Base-by-base conservation (phyloP, 2,113 vertebrate species). In the Eonycteris spelaea region DNA sequence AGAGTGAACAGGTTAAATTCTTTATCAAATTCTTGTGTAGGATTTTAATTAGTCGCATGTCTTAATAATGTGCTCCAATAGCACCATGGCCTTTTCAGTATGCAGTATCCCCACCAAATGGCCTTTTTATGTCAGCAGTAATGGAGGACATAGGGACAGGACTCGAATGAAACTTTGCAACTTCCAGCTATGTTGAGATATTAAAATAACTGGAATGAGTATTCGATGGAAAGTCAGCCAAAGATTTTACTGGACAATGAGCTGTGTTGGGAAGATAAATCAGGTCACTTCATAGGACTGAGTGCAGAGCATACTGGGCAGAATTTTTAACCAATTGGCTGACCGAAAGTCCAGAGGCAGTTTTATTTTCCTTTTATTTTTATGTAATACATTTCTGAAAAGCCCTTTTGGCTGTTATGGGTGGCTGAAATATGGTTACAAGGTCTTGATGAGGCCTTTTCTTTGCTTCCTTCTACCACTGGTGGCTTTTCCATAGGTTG, bases 201-300 rank as follows among this genome's bases (percentile, higher is more conserved):
- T 82, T 88, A 70, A 92, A 94, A 91, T 70, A 95, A 75, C 35
- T 51, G 84, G 71, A 88, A 89, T 51, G 48, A 93, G 19, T 30
- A 10, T 55, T 78, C 63, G 26, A 68, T 55, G 59, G 40, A 95
- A 88, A 91, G 21, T 85, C 59, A 77, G 73, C 57, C 59, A 89
- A 65, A 75, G 55, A 48, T 79, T 88, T 90, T 91, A 21, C 59
- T 89, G 43, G 57, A 85, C 21, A 96, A 75, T 57, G 65, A 80
- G 19, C 74, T 53, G 40, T 82, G 21, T 63, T 86, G 59, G 83
- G 73, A 89, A 65, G 13, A 65, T 57, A 88, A 95, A 75, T 94
- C 86, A 91, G 33, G 45, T 91, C 51, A 79, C 16, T 63, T 38
- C 82, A 3, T 24, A 91, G 11, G 71, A 45, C 28, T 63, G 57